Percentiles rank a stretch among this genome's conserved stretches.
phyloP scores from a whole-genome alignment of 2,797 vertebrate species.

The Poeciliopsis gracilis region DNA sequence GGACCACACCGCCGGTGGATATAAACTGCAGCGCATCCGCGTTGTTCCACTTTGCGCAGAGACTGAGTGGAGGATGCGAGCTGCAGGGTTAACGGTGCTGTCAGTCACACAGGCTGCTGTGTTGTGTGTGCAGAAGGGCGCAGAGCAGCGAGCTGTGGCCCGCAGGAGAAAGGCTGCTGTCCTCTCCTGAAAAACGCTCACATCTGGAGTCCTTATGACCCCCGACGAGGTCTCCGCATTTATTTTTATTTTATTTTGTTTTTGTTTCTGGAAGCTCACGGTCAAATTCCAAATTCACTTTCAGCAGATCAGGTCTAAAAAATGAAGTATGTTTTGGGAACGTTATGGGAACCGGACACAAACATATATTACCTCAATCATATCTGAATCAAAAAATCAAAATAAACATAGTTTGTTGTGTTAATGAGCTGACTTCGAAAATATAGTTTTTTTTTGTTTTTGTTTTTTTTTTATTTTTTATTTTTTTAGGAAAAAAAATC shows the following conservation, averaged over 20 bases:
- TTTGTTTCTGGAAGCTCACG: conserved; percentile 47
- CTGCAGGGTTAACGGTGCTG: conserved; percentile 46
- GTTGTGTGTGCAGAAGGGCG: conserved; percentile 27
- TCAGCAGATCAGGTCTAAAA: conserved; percentile 11
- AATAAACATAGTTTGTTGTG: neutral
- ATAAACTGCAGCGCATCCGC: conserved; percentile 79
- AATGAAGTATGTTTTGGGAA: neutral
- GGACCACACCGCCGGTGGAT: conserved; percentile 91
- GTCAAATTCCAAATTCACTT: conserved; percentile 22
- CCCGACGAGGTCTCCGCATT: conserved; percentile 40
- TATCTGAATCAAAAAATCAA: neutral
- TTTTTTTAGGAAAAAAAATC: neutral
- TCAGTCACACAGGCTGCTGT: conserved; percentile 23
- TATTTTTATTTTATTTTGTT: conserved; percentile 21
- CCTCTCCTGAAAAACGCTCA: conserved; percentile 61
- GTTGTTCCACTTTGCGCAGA: conserved; percentile 87
- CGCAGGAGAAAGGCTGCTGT: conserved; percentile 57
- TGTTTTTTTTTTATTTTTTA: too few species aligned
- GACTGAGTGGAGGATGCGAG: conserved; percentile 74
- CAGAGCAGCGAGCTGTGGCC: conserved; percentile 46
- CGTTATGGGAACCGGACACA: neutral
- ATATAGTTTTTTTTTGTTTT: neutral
- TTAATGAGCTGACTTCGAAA: neutral
- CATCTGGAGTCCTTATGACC: conserved; percentile 79
- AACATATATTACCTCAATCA: neutral